Conservation (phyloP, 2,797 vertebrate species). For the Silurus aristotelis region DNA sequence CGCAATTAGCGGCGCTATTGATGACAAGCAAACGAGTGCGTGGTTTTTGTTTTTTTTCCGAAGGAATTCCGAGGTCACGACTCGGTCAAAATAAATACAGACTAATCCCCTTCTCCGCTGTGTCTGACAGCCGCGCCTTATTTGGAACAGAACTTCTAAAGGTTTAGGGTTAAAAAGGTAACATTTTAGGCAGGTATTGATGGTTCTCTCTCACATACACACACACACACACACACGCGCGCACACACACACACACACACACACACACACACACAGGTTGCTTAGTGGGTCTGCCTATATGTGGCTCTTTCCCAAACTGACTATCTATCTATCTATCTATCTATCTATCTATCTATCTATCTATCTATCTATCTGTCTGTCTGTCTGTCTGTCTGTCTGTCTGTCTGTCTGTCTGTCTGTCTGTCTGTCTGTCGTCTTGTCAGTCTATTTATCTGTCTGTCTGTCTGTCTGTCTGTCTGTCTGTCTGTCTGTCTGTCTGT, state of each 20-base stretch:
- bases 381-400: too few species aligned
- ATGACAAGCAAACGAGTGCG: neutral
- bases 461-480: too few species aligned
- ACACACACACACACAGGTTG: constrained; percentile 18
- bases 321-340: too few species aligned
- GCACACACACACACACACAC: neutral
- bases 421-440: too few species aligned
- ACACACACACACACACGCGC: neutral
- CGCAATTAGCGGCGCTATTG: neutral
- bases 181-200: constrained; percentile 13
- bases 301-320: too few species aligned
- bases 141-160: constrained; percentile 5
- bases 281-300: constrained; percentile 34
- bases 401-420: too few species aligned
- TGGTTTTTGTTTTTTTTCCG: neutral
- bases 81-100: constrained; percentile 37
- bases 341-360: too few species aligned
- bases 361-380: too few species aligned
- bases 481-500: too few species aligned
- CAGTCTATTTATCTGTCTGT: too few species aligned
- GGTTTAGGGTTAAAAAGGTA: neutral
- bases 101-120: constrained; percentile 24
- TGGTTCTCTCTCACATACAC: neutral
- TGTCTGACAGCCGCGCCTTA: constrained; percentile 12
- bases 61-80: constrained; percentile 27